Percentiles rank a stretch among this genome's conserved stretches.
Evolutionary conservation across 2,888 invertebrate genomes (phyloP).

Genomic region (Heliconius charithonia): DNA sequence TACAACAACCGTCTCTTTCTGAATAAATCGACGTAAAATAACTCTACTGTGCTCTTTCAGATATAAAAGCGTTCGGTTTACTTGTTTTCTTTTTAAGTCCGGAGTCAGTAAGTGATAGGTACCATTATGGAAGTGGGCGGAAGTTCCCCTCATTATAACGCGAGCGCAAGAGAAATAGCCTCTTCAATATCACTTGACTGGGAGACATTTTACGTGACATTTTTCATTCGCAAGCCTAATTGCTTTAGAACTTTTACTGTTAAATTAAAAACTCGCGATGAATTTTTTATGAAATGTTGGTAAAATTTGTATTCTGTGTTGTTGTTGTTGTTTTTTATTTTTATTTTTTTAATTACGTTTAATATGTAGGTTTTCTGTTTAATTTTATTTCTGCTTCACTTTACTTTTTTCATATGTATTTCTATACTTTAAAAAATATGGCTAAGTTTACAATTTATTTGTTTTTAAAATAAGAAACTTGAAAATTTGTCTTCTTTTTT

Average conservation of each 20-base stretch:
- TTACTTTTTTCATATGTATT: not conserved
- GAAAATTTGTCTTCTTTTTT: no score
- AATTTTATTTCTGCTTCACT: not conserved
- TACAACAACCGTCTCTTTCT: not conserved
- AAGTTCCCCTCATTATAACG: constrained; percentile 37
- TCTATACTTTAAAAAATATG: no score
- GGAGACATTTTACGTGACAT: constrained; percentile 34
- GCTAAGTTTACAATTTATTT: no score
- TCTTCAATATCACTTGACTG: constrained; percentile 36
- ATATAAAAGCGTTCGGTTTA: constrained; percentile 30
- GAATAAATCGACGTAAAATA: constrained; percentile 10
- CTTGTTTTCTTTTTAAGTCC: constrained; percentile 10
- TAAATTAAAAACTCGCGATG: constrained; percentile 2
- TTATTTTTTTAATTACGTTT: not conserved
- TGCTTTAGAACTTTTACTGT: constrained; percentile 33
- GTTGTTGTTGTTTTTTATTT: not conserved
- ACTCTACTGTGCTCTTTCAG: constrained; percentile 27
- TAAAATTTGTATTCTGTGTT: not conserved
- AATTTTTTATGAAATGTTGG: constrained; percentile 6
- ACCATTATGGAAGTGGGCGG: constrained; percentile 32
- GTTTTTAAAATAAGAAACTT: no score
- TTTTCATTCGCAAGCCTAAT: constrained; percentile 35
- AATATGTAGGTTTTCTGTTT: not conserved
- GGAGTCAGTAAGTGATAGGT: constrained; percentile 36
- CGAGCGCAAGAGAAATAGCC: constrained; percentile 35